Evolutionary conservation across 2,113 vertebrate genomes (phyloP), one percentile per base, ranked within the genome.

Genomic region (Chamaetylas fuelleborni): DNA sequence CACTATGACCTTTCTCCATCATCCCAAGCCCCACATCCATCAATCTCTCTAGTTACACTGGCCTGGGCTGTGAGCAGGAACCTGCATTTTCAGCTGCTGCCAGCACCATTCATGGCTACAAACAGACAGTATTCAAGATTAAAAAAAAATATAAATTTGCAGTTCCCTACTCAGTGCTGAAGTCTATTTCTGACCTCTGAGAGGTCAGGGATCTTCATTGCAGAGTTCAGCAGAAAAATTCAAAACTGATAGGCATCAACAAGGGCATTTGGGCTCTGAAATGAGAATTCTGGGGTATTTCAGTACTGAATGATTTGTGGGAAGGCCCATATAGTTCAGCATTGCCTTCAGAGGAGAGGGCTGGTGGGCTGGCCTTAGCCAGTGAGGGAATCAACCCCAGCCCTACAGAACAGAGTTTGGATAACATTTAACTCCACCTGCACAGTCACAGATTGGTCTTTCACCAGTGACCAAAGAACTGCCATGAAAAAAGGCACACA

Each of bases 361-460:
- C 42, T 26, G 1, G 5, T 34, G 23, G 4, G 6, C 4, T 79
- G 42, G 7, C 34, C 8, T 43, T 19, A 24, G 26, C 11, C 13
- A 5, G 24, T 2, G 10, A 2, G 6, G 24, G 2, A 76, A 82
- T 58, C 2, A 1, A 31, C 15, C 29, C 13, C 40, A 73, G 20
- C 14, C 16, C 16, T 34, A 10, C 3, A 42, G 8, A 71, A 16
- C 14, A 23, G 16, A 64, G 11, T 24, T n/a, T 67, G 47, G 36
- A 22, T 56, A 47, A 26, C 18, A 23, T 23, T 76, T 22, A 56
- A 26, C 6, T 91, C 20, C 19, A 45, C 13, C 23, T 65, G 11
- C 42, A 50, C 5, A 82, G 38, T 5, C 22, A 23, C 17, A 70
- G 19, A 48, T 48, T 70, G 11, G 9, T 56, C 6, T 69, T 91